These are phyloP conservation scores for Acipenser oxyrinchus DNA, from an alignment of 2,797 vertebrate species.

Conservation along the genomic window DNA sequence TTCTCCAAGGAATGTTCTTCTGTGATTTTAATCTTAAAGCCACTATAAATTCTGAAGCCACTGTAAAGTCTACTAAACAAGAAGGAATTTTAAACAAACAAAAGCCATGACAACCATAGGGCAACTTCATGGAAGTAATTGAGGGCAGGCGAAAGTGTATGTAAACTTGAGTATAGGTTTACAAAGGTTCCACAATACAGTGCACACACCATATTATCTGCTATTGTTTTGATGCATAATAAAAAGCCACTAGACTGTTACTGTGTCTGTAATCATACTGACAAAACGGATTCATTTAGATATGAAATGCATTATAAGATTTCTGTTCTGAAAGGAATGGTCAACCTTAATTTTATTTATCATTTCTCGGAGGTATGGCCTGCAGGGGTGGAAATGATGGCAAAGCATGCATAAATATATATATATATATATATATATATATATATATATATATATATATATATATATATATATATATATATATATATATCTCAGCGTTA, in stretches of 20 bases:
- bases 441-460: no score
- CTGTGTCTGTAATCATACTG: constrained; percentile 57
- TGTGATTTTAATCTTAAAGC: neutral
- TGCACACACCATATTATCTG: constrained; percentile 38
- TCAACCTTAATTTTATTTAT: constrained; percentile 36
- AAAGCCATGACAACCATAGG: no score
- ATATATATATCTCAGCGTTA: no score
- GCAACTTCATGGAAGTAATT: neutral
- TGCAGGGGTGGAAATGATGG: no score
- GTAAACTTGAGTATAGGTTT: neutral
- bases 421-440: no score
- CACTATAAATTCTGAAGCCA: neutral
- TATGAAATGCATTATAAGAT: constrained; percentile 35
- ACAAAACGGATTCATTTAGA: constrained; percentile 45
- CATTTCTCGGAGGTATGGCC: no score
- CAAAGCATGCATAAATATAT: no score
- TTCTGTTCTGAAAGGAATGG: constrained; percentile 45
- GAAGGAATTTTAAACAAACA: no score
- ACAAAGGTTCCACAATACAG: constrained; percentile 14
- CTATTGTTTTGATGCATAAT: constrained; percentile 49
- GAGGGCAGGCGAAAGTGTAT: neutral
- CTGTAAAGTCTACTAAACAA: no score
- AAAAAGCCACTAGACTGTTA: constrained; percentile 60
- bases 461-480: no score
- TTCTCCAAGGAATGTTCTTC: no score